Evolutionary conservation across 2,797 vertebrate genomes (phyloP), one percentile per base, ranked within the genome.

Genomic region (Gymnoscopelus braueri): DNA sequence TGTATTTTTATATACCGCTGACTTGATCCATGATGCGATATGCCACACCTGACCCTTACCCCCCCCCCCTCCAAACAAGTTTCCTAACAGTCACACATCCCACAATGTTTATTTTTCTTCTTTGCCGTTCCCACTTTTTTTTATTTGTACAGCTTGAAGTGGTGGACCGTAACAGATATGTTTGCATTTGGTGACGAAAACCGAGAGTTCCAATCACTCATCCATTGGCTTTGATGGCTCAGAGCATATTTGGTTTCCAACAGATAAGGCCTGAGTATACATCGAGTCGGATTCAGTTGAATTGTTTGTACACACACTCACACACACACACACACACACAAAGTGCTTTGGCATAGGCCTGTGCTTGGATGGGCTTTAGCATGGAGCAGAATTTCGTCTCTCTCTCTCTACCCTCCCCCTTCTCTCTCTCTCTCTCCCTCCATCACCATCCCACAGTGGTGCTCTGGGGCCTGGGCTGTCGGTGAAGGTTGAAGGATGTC

Each of bases 61-160:
- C 5, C 35, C 35, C 35, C 5, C 35, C 39, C 39, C 39, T 44
- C 39, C 5, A 35, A 44, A 44, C 39, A 77, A 82, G 68, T 87
- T 87, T 84, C 57, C 78, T 78, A 60, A 74, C 76, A 74, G 77
- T 89, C 86, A 77, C 86, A 77, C 72, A 52, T 63, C 14, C 69
- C 61, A 44, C 71, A 54, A 19, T 84, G 83, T 91, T 88, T 87
- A 78, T 75, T 77, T 84, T 77, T 19, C 80, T 67, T 60, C 64
- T 57, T 64, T 65, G 62, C 82, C 8, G 49, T 61, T 19, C 63
- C 74, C 23, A 64, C 44, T 81, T 91, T 48, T 82, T 91, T 87
- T 74, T 81, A 90, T 93, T 91, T 92, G 88, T 80, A 87, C 90
- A 92, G 90, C 91, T 91, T 91, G 89, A 75, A 75, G 84, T 87